These are phyloP conservation scores for Atlantisia rogersi DNA, from an alignment of 2,113 vertebrate genomes.

Conservation along the genomic window DNA sequence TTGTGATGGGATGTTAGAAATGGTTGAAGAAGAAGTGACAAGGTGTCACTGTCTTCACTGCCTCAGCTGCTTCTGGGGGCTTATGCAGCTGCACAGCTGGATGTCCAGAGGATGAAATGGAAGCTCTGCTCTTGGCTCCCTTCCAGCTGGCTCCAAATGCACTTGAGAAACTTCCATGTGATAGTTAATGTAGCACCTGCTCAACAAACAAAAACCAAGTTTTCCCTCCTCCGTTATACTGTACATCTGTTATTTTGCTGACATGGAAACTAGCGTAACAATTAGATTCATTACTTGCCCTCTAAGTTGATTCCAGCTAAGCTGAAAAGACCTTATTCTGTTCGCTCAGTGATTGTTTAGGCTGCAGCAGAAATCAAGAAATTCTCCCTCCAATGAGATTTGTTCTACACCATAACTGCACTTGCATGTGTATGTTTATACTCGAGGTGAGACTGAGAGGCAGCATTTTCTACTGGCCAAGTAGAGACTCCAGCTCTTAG, in stretches of 20 bases:
- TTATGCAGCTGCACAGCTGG: conserved; percentile 77
- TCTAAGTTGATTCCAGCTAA: conserved; percentile 54
- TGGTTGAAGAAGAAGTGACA: conserved; percentile 58
- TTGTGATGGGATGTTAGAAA: conserved; percentile 12
- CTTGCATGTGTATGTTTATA: neutral
- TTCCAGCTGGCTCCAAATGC: conserved; percentile 71
- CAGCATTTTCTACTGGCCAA: neutral
- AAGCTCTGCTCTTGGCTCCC: conserved; percentile 55
- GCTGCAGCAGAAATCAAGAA: conserved; percentile 32
- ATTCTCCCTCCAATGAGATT: neutral
- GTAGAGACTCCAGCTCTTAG: neutral
- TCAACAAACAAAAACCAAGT: conserved; percentile 67
- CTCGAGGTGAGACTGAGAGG: neutral
- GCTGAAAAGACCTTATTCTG: conserved; percentile 44
- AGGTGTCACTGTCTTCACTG: conserved; percentile 69
- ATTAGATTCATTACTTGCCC: conserved; percentile 71
- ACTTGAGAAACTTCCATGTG: conserved; percentile 71
- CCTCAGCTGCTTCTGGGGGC: conserved; percentile 72
- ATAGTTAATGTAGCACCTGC: conserved; percentile 74
- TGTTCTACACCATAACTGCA: neutral
- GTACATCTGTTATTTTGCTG: conserved; percentile 81
- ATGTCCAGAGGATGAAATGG: conserved; percentile 61
- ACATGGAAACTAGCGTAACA: conserved; percentile 72
- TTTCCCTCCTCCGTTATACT: conserved; percentile 39
- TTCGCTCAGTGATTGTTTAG: neutral